These are phyloP conservation scores for Neodiprion virginianus DNA, from an alignment of 1,140 invertebrate genomes.

Conservation along the genomic window DNA sequence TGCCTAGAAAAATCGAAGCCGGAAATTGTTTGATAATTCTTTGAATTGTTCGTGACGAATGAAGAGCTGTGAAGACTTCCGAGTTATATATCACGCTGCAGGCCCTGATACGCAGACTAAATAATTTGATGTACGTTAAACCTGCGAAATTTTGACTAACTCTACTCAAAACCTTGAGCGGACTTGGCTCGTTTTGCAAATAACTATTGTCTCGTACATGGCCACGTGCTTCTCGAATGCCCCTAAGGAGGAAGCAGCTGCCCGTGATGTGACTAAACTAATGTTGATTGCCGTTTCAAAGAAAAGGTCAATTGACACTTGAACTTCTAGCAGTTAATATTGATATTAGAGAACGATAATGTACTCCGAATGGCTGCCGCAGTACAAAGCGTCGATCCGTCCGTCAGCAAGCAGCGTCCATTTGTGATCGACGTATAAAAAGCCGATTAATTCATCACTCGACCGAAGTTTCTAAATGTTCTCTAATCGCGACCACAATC, in stretches of 20 bases:
- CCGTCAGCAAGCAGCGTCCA: too few species aligned
- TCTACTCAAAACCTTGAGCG: not conserved
- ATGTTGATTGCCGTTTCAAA: slow-evolving; percentile 37
- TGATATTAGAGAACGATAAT: slow-evolving; percentile 25
- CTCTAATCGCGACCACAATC: too few species aligned
- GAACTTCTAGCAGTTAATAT: slow-evolving; percentile 37
- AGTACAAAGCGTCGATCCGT: too few species aligned
- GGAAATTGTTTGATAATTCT: too few species aligned
- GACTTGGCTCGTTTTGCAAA: slow-evolving; percentile 23
- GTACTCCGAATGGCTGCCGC: not conserved
- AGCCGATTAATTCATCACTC: too few species aligned
- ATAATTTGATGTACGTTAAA: not conserved
- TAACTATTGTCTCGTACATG: not conserved
- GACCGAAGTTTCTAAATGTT: too few species aligned
- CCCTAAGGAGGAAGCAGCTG: slow-evolving; percentile 35
- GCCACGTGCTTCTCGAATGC: slow-evolving; percentile 32
- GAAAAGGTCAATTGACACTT: slow-evolving; percentile 48
- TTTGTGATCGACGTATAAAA: too few species aligned
- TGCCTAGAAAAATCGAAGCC: too few species aligned
- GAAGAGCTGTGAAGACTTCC: too few species aligned
- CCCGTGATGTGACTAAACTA: slow-evolving; percentile 31
- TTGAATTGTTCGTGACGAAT: too few species aligned
- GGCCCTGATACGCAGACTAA: too few species aligned
- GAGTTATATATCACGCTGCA: too few species aligned
- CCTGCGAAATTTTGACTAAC: not conserved